Conservation (phyloP, 2,797 vertebrate genomes). For the Siniperca undulata region DNA sequence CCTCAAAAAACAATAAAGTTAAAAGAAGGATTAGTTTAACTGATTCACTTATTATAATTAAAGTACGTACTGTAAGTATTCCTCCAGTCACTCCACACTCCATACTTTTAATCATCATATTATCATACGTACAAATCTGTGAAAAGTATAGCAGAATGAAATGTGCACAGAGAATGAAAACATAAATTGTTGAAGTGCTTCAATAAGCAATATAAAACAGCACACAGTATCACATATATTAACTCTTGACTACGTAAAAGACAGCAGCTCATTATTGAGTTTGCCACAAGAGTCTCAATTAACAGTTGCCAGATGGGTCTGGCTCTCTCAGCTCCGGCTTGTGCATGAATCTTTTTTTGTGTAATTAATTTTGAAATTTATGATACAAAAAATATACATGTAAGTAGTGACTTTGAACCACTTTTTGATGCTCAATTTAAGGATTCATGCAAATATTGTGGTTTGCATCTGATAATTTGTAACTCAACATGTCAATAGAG, state of each 20-base stretch:
- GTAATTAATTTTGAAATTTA: background rate
- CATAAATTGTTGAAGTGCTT: background rate
- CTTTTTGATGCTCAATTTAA: background rate
- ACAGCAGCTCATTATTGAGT: conserved; percentile 13
- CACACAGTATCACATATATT: background rate
- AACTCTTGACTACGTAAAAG: background rate
- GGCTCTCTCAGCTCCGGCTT: background rate
- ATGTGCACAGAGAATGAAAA: too few relatives aligned
- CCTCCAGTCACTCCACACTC: too few relatives aligned
- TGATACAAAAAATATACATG: background rate
- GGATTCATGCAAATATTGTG: background rate
- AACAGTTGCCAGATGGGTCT: background rate
- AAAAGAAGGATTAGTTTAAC: too few relatives aligned
- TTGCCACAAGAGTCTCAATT: conserved; percentile 24
- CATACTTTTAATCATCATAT: background rate
- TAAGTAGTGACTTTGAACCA: background rate
- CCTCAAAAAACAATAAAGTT: too few relatives aligned
- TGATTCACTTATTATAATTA: too few relatives aligned
- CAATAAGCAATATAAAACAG: background rate
- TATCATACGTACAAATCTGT: background rate
- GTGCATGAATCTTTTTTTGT: background rate
- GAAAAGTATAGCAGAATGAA: background rate
- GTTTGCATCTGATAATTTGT: background rate
- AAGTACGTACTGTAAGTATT: too few relatives aligned
- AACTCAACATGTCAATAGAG: background rate